Percentiles rank a stretch among this genome's conserved stretches.
Conservation (phyloP, 2,888 invertebrate genomes). For the Lasioglossum pauxillum region DNA sequence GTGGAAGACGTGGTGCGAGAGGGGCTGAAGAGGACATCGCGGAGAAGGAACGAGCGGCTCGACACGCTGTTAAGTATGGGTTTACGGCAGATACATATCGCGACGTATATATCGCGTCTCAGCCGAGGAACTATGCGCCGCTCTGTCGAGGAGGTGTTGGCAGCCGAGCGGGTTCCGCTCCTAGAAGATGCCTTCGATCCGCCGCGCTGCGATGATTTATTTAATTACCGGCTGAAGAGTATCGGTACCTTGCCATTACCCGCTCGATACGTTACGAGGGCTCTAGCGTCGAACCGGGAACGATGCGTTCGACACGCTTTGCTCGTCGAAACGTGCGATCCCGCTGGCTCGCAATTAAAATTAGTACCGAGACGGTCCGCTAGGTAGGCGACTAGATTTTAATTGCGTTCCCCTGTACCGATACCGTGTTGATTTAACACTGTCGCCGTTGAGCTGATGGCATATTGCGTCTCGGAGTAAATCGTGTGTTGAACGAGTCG, state of each 20-base stretch:
- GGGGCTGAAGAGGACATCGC: slow-evolving; percentile 46
- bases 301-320: slow-evolving; percentile 8
- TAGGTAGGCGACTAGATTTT: neutral
- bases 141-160: slow-evolving; percentile 62
- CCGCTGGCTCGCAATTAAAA: neutral
- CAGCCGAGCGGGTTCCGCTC: slow-evolving; percentile 38
- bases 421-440: neutral
- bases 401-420: slow-evolving; percentile 6
- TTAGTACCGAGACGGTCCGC: neutral
- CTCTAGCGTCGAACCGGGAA: neutral
- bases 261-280: neutral
- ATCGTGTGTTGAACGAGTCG: neutral
- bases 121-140: slow-evolving; percentile 65
- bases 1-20: neutral
- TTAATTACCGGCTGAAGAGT: slow-evolving; percentile 35
- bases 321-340: neutral
- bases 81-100: slow-evolving; percentile 77
- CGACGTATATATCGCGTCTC: slow-evolving; percentile 71
- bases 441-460: neutral
- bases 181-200: slow-evolving; percentile 39
- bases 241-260: slow-evolving; percentile 17
- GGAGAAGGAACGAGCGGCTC: slow-evolving; percentile 63
- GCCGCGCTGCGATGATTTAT: slow-evolving; percentile 39
- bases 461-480: neutral
- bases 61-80: slow-evolving; percentile 78